These are phyloP conservation scores for Hormaphis cornu DNA, from an alignment of 1,140 invertebrate genomes.

Conservation along the genomic window DNA sequence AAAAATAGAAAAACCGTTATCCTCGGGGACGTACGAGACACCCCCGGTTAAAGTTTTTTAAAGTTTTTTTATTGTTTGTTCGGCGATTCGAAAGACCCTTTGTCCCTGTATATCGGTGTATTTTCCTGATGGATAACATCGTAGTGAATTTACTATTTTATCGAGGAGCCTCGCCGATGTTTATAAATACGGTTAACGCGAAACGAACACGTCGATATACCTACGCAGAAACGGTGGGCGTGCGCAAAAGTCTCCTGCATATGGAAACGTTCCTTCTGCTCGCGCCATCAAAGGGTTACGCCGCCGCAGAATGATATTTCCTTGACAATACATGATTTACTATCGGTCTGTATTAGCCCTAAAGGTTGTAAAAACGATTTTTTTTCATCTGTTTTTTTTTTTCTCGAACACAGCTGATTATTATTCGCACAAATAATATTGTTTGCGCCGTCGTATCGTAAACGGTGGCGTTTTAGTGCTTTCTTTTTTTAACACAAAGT, in stretches of 20 bases:
- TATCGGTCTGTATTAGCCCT: neutral
- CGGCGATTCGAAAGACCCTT: too few species aligned
- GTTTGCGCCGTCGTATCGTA: neutral
- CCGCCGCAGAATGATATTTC: slow-evolving; percentile 23
- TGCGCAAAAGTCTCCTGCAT: slow-evolving; percentile 2
- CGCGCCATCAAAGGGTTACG: slow-evolving; percentile 12
- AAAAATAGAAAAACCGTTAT: too few species aligned
- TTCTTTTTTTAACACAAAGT: slow-evolving; percentile 30
- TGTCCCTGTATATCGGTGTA: too few species aligned
- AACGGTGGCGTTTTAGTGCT: slow-evolving; percentile 19
- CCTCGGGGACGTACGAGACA: too few species aligned
- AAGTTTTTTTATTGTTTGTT: too few species aligned
- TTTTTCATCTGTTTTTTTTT: too few species aligned
- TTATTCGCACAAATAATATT: slow-evolving; percentile 27
- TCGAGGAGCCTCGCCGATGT: neutral
- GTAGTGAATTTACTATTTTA: too few species aligned
- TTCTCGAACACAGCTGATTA: neutral
- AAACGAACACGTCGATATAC: neutral
- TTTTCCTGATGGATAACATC: too few species aligned
- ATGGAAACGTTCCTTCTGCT: slow-evolving; percentile 6
- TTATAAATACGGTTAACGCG: neutral
- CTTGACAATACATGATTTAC: slow-evolving; percentile 23
- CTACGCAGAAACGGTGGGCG: slow-evolving; percentile 16
- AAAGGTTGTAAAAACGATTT: slow-evolving; percentile 16
- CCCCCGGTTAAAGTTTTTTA: too few species aligned